Evolutionary conservation across 2,888 invertebrate genomes (phyloP).

Genomic region (Tinea trinotella): DNA sequence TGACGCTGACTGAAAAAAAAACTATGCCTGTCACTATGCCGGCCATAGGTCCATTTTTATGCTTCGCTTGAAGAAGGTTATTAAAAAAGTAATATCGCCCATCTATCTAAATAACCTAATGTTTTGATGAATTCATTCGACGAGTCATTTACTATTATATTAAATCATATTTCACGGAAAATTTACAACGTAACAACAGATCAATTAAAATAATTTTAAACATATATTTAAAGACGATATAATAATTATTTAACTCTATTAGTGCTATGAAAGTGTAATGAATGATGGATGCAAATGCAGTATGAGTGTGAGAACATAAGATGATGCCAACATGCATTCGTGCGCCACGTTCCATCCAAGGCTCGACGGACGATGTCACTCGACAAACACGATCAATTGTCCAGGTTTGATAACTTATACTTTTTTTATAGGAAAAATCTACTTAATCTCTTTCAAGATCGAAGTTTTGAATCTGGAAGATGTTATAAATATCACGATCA

Average conservation of each 20-base stretch:
- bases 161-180: too few relatives aligned
- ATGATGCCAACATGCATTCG: slow-evolving; percentile 81
- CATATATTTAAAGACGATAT: neutral
- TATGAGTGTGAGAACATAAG: slow-evolving; percentile 22
- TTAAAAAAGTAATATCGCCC: too few relatives aligned
- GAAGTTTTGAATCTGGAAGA: too few relatives aligned
- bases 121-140: too few relatives aligned
- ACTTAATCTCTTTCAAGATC: neutral
- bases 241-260: neutral
- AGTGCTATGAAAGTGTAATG: neutral
- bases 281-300: neutral
- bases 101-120: too few relatives aligned
- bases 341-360: slow-evolving; percentile 79
- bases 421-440: neutral
- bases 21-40: too few relatives aligned
- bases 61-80: too few relatives aligned
- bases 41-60: too few relatives aligned
- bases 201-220: neutral
- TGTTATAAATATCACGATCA: too few relatives aligned
- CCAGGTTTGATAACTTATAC: slow-evolving; percentile 62
- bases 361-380: slow-evolving; percentile 84
- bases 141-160: too few relatives aligned
- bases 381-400: slow-evolving; percentile 78
- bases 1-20: too few relatives aligned
- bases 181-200: neutral